Evolutionary conservation across 2,797 vertebrate genomes (phyloP).

Genomic region (Lemur catta): DNA sequence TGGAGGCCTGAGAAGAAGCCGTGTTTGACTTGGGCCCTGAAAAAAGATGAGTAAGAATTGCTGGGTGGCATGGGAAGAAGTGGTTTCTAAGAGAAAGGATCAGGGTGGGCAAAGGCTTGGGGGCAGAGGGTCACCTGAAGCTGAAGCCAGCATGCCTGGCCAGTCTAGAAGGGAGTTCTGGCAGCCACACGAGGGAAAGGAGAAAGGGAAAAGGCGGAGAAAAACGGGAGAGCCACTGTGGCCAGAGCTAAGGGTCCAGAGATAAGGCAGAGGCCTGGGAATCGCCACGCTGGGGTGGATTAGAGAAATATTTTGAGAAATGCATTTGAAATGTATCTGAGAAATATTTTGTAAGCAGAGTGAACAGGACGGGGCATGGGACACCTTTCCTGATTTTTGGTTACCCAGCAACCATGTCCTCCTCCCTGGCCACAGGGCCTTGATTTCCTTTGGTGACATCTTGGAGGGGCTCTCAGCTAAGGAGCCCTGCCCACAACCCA

Average conservation of each 20-base stretch:
- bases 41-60: not conserved
- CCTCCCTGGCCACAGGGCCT: not conserved
- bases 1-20: not conserved
- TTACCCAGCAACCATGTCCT: not conserved
- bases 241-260: not conserved
- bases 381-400: not conserved
- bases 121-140: not conserved
- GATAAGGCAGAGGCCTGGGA: not conserved
- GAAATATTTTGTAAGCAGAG: not conserved
- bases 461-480: not conserved
- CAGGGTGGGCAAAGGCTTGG: not conserved
- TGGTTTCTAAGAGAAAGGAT: not conserved
- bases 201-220: not conserved
- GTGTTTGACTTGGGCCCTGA: not conserved
- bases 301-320: not conserved
- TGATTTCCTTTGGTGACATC: not conserved
- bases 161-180: not conserved
- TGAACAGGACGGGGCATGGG: not conserved
- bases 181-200: not conserved
- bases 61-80: not conserved
- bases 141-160: not conserved
- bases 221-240: fast-evolving
- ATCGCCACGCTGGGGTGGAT: not conserved
- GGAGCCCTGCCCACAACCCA: not conserved
- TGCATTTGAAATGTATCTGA: not conserved